These are phyloP conservation scores for Drosophila kurseongensis DNA, from an alignment of 1,140 invertebrate species.

Conservation along the genomic window DNA sequence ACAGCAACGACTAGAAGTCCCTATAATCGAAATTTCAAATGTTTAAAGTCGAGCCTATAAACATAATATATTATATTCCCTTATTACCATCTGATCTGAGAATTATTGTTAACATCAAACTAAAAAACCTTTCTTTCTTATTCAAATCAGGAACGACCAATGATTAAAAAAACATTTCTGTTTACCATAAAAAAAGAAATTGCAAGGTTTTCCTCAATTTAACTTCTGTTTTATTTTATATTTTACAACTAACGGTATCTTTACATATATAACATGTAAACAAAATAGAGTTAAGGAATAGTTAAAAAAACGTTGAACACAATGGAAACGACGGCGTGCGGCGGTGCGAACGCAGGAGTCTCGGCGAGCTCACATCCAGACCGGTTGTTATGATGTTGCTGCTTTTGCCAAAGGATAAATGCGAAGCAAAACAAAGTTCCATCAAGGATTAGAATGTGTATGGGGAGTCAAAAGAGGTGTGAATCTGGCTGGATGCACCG, in stretches of 20 bases:
- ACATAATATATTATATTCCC: no score
- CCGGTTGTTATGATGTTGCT: conserved; percentile 6
- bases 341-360: not conserved
- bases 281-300: conserved; percentile 78
- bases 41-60: no score
- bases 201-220: conserved; percentile 17
- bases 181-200: not conserved
- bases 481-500: conserved; percentile 35
- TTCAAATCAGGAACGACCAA: no score
- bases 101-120: no score
- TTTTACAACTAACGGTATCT: conserved; percentile 79
- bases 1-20: no score
- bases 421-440: conserved; percentile 52
- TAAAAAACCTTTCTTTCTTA: no score
- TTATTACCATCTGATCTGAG: no score
- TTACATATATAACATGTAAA: conserved; percentile 85
- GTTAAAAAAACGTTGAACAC: conserved; percentile 68
- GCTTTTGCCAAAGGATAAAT: conserved; percentile 62
- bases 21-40: no score
- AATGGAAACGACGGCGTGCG: conserved; percentile 32
- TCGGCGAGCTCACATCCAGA: conserved; percentile 25
- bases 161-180: no score
- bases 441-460: conserved; percentile 37
- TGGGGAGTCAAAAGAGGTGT: not conserved
- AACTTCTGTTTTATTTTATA: conserved; percentile 49